phyloP scores from a whole-genome alignment of 1,140 invertebrate genomes.

The Dendrolimus punctatus region DNA sequence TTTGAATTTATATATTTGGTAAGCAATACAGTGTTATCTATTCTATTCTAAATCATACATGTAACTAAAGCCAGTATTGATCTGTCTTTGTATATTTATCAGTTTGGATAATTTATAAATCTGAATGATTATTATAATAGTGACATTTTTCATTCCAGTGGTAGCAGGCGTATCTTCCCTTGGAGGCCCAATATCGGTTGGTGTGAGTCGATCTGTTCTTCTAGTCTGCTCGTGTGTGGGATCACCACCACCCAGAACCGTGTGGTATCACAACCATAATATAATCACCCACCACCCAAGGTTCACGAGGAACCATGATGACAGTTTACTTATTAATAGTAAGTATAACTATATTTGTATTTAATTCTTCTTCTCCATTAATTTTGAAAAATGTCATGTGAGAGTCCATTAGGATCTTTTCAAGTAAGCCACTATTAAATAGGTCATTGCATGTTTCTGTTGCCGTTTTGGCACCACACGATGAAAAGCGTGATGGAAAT shows the following conservation, averaged over 20 bases:
- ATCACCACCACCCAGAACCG: conserved; percentile 73
- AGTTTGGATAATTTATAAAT: no score
- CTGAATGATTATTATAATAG: background rate
- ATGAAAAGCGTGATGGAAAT: no score
- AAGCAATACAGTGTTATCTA: no score
- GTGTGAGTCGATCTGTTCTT: conserved; percentile 36
- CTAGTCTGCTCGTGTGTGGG: conserved; percentile 74
- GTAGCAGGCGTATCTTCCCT: conserved; percentile 44
- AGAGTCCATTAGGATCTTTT: no score
- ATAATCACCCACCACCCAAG: conserved; percentile 73
- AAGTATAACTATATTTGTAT: conserved; percentile 16
- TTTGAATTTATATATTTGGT: no score
- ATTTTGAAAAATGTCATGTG: background rate
- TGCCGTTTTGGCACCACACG: no score
- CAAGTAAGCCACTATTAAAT: no score
- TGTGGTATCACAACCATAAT: conserved; percentile 73
- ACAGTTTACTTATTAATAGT: conserved; percentile 74
- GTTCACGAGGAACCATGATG: conserved; percentile 73
- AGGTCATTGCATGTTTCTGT: no score
- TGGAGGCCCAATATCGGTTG: conserved; percentile 31
- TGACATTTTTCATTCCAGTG: conserved; percentile 22
- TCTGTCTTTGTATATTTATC: no score
- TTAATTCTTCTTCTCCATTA: background rate
- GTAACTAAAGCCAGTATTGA: no score
- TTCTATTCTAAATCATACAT: no score